A percentile compares a stretch with the other conserved stretches of the same genome.
phyloP scores from a whole-genome alignment of 2,113 vertebrate species.

The Vimba vimba region DNA sequence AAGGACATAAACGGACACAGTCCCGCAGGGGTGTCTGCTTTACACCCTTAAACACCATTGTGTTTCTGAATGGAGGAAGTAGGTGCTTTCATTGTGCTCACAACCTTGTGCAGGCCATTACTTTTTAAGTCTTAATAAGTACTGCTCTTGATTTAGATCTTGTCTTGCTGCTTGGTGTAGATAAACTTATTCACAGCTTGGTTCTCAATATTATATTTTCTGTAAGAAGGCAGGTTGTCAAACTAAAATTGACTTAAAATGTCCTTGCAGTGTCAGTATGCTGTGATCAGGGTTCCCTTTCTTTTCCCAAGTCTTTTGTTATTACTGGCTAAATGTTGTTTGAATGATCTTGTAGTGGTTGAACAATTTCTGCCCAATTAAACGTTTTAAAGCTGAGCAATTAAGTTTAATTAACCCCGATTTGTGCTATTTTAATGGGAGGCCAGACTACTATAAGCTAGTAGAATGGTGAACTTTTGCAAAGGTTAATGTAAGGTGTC shows the following conservation, averaged over 20 bases:
- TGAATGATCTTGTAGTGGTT: background rate
- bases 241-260: background rate
- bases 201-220: background rate
- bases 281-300: background rate
- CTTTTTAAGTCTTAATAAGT: background rate
- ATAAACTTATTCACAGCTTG: background rate
- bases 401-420: background rate
- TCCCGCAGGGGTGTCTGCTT: background rate
- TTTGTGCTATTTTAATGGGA: background rate
- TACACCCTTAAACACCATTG: background rate
- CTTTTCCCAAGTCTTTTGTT: background rate
- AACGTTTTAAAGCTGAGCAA: background rate
- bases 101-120: background rate
- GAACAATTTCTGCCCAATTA: too few relatives aligned
- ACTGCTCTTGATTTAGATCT: background rate
- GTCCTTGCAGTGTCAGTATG: background rate
- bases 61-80: background rate
- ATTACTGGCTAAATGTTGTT: background rate
- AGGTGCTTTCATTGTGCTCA: background rate
- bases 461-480: background rate
- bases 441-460: background rate
- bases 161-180: background rate
- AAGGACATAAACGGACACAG: slow-evolving; percentile 13
- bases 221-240: background rate
- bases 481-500: background rate